Conservation (phyloP, 2,113 vertebrate genomes). For the Neoarius graeffei region DNA sequence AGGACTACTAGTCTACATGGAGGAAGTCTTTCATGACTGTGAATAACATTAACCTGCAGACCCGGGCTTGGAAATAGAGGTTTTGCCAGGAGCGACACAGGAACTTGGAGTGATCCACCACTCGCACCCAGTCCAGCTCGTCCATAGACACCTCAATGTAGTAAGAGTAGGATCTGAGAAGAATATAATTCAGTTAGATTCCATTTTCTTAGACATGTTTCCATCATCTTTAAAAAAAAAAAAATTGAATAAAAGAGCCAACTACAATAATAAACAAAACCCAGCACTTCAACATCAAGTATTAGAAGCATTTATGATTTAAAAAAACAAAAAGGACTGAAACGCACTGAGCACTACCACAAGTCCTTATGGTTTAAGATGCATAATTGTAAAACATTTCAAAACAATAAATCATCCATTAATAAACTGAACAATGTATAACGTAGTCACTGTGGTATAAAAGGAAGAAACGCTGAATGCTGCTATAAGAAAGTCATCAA, state of each 20-base stretch:
- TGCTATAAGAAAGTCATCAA: not conserved
- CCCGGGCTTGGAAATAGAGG: conserved; percentile 89
- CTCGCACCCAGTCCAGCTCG: conserved; percentile 95
- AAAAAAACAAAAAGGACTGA: too few relatives aligned
- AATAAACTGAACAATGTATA: too few relatives aligned
- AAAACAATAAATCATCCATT: too few relatives aligned
- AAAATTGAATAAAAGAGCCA: not conserved
- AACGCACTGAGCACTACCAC: too few relatives aligned
- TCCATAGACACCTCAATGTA: conserved; percentile 99
- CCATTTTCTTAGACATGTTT: not conserved
- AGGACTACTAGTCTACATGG: not conserved
- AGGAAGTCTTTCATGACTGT: not conserved
- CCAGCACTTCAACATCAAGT: not conserved
- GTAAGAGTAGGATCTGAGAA: conserved; percentile 91
- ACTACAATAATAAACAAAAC: not conserved
- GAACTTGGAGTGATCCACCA: conserved; percentile 91
- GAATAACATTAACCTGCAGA: conserved; percentile 82
- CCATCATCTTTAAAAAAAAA: too few relatives aligned
- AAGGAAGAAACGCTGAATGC: too few relatives aligned
- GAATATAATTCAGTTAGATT: not conserved
- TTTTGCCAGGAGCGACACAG: conserved; percentile 98
- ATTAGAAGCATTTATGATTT: not conserved
- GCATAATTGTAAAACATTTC: too few relatives aligned
- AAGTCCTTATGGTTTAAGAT: too few relatives aligned
- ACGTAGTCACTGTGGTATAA: too few relatives aligned